A percentile compares a stretch with the other conserved stretches of the same genome.
These are phyloP conservation scores for Sebastes iracundus DNA, from an alignment of 2,797 vertebrate genomes.

Conservation along the genomic window DNA sequence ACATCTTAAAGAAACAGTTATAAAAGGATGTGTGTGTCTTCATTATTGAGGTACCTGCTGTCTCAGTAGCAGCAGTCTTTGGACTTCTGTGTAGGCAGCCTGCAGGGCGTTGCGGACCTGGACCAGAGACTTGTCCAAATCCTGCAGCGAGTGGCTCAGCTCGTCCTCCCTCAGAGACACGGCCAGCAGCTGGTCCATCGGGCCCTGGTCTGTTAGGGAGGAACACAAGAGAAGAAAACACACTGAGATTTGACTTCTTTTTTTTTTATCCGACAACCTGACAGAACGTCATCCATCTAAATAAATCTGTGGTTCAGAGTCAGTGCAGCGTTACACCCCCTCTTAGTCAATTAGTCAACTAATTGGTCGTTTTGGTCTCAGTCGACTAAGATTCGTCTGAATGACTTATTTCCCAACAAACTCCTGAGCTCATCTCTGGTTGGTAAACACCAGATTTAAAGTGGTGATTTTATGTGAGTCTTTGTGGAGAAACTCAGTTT, in stretches of 20 bases:
- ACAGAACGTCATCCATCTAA: neutral
- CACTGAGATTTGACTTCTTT: neutral
- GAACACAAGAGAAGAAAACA: neutral
- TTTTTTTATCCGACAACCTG: neutral
- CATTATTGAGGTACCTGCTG: constrained; percentile 84
- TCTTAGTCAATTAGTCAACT: too few species aligned
- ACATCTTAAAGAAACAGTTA: neutral
- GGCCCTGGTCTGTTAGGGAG: constrained; percentile 81
- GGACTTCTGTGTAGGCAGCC: constrained; percentile 89
- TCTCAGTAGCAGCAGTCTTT: constrained; percentile 86
- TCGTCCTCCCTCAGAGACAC: constrained; percentile 93
- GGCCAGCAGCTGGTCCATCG: constrained; percentile 88
- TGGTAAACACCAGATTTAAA: too few species aligned
- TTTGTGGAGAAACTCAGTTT: too few species aligned
- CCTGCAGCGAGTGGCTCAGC: constrained; percentile 85
- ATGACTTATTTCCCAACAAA: too few species aligned
- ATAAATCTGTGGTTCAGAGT: neutral
- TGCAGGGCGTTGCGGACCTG: constrained; percentile 87
- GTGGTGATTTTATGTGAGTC: too few species aligned
- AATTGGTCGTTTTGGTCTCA: too few species aligned
- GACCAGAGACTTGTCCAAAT: constrained; percentile 85
- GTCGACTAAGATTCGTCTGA: too few species aligned
- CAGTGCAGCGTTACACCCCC: neutral
- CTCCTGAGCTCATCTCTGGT: too few species aligned
- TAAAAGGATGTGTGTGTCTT: neutral